A percentile compares a stretch with the other conserved stretches of the same genome.
Conservation (phyloP, 2,113 vertebrate genomes). For the Mormoops blainvillei region DNA sequence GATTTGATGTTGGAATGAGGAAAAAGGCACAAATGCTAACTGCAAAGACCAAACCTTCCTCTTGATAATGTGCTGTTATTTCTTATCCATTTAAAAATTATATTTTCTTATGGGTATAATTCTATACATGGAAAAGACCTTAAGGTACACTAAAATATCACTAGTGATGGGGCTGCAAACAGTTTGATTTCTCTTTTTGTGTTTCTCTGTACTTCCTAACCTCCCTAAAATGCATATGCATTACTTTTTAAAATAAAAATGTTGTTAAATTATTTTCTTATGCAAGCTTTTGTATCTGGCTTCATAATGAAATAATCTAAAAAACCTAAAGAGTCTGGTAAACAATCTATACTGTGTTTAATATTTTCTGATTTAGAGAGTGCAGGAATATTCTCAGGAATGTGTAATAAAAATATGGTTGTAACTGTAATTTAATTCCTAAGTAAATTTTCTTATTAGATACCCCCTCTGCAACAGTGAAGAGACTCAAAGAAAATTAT, state of each 20-base stretch:
- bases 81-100: constrained; percentile 9
- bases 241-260: background rate
- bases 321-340: background rate
- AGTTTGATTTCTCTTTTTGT: background rate
- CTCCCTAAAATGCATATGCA: constrained; percentile 1
- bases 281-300: background rate
- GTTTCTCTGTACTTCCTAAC: constrained; percentile 8
- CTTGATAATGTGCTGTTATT: background rate
- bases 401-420: background rate
- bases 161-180: background rate
- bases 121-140: background rate
- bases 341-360: constrained; percentile 25
- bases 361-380: constrained; percentile 2
- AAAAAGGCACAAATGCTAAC: background rate
- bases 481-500: background rate
- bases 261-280: constrained; percentile 4
- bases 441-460: background rate
- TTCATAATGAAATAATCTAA: background rate
- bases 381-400: background rate
- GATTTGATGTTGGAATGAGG: background rate
- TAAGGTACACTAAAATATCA: constrained; percentile 7
- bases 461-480: background rate
- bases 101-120: background rate
- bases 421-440: background rate
- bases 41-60: background rate